These are phyloP conservation scores for Marisa cornuarietis DNA, from an alignment of 1,140 invertebrate species.

Conservation along the genomic window DNA sequence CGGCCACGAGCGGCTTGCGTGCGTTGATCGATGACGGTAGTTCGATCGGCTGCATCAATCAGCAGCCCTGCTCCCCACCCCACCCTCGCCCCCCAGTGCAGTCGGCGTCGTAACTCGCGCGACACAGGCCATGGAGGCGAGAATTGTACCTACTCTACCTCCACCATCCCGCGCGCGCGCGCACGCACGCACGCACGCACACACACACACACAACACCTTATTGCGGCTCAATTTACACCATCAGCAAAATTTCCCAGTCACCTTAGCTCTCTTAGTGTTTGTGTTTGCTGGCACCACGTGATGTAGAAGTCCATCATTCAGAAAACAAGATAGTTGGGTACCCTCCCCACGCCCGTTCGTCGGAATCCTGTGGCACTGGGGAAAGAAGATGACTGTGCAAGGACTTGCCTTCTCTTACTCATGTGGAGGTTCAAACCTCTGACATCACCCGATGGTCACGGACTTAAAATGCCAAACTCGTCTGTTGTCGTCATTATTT, in stretches of 20 bases:
- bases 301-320: not conserved
- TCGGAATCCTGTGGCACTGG: not conserved
- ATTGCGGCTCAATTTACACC: not conserved
- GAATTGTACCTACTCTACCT: not conserved
- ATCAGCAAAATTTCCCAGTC: not conserved
- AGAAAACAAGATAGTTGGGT: not conserved
- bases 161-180: not conserved
- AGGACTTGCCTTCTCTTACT: no score
- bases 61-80: not conserved
- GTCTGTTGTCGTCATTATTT: no score
- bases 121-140: not conserved
- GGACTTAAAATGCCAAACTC: no score
- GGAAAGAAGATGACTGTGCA: no score
- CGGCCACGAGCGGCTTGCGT: no score
- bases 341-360: not conserved
- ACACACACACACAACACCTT: constrained; percentile 3
- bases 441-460: no score
- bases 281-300: not conserved
- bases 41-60: not conserved
- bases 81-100: not conserved
- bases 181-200: not conserved
- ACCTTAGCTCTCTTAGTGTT: not conserved
- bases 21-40: not conserved
- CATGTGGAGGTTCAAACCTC: no score
- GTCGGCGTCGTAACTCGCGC: not conserved